Percentiles rank a stretch among this genome's conserved stretches.
Conservation (phyloP, 2,113 vertebrate genomes). For the Opisthocomus hoazin region DNA sequence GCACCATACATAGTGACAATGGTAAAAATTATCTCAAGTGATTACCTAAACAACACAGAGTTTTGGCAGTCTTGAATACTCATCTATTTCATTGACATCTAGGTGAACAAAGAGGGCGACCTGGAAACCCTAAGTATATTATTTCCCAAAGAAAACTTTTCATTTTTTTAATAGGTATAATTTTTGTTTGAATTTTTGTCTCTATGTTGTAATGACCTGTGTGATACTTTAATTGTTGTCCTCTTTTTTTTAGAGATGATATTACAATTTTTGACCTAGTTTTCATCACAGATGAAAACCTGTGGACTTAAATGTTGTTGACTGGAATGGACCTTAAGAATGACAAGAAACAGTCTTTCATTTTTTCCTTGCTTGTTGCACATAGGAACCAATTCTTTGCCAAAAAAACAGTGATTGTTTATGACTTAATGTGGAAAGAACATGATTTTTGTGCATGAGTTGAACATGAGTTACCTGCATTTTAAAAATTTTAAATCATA, state of each 20-base stretch:
- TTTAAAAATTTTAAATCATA: too few species aligned
- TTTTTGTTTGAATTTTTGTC: not conserved
- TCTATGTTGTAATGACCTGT: not conserved
- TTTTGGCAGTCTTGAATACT: not conserved
- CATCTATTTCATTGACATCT: not conserved
- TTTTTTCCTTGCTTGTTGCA: not conserved
- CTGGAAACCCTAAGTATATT: not conserved
- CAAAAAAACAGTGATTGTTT: not conserved
- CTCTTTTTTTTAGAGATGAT: not conserved
- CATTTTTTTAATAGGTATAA: fast-evolving
- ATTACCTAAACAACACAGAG: not conserved
- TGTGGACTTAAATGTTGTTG: not conserved
- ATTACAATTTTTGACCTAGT: not conserved
- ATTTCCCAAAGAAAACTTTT: fast-evolving
- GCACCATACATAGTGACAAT: not conserved
- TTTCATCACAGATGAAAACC: not conserved
- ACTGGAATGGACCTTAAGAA: not conserved
- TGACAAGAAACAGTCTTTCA: not conserved
- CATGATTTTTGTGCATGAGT: not conserved
- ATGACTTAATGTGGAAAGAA: not conserved
- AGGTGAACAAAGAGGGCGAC: not conserved
- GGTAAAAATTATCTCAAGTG: not conserved
- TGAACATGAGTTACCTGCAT: fast-evolving
- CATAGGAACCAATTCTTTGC: not conserved
- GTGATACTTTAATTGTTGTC: not conserved